A percentile compares a stretch with the other conserved stretches of the same genome.
Evolutionary conservation across 1,140 invertebrate genomes (phyloP).

Genomic region (Papilio xuthus): DNA sequence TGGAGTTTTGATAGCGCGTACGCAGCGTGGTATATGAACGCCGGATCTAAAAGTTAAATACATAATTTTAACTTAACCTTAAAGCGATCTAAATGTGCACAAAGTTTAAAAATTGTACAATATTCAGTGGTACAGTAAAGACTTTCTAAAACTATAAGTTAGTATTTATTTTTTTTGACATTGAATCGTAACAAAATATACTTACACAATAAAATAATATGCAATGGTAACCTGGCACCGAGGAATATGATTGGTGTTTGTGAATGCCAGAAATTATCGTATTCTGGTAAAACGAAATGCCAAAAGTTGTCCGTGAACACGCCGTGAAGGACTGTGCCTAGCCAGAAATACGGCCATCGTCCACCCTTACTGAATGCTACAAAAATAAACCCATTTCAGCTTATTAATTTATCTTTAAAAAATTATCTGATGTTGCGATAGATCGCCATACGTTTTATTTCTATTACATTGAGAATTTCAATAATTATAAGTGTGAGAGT

Average conservation of each 20-base stretch:
- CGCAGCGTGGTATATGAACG: slow-evolving; percentile 88
- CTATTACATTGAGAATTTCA: no score
- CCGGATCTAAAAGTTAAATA: slow-evolving; percentile 84
- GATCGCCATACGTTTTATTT: no score
- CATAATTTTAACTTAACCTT: no score
- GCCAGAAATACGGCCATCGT: slow-evolving; percentile 87
- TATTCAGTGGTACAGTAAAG: no score
- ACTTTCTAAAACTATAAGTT: no score
- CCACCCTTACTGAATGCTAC: slow-evolving; percentile 86
- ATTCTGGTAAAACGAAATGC: slow-evolving; percentile 82
- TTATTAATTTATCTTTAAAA: neutral
- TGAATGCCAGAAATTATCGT: slow-evolving; percentile 91
- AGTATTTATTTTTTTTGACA: no score
- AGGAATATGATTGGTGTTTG: slow-evolving; percentile 88
- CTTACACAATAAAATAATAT: slow-evolving; percentile 89
- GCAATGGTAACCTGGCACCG: slow-evolving; percentile 85
- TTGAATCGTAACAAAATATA: slow-evolving; percentile 48
- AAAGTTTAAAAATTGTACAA: no score
- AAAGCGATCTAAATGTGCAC: no score
- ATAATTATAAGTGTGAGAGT: no score
- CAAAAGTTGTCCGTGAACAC: slow-evolving; percentile 90
- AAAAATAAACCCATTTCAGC: slow-evolving; percentile 41
- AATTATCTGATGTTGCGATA: no score
- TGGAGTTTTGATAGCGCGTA: slow-evolving; percentile 85
- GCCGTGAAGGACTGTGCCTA: slow-evolving; percentile 86